Evolutionary conservation across 2,113 vertebrate genomes (phyloP), one percentile per base, ranked within the genome.

Genomic region (Formicarius rufipectus): DNA sequence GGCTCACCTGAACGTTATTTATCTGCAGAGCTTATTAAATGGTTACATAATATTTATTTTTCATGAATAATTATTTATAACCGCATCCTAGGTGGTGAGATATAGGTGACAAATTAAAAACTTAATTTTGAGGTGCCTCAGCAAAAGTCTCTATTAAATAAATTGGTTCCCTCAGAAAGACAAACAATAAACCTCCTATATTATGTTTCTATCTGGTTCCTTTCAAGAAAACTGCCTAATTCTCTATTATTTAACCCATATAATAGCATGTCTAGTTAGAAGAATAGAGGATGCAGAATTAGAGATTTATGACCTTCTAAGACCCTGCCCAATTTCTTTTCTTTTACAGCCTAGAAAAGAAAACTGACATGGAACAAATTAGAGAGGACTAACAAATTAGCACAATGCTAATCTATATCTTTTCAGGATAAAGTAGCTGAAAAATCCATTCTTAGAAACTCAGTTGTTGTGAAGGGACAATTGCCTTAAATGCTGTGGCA

Each of bases 391-490:
- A 80, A 84, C 10, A 63, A 39, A 66, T 50, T 40, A 73, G 18
- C 3, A 2, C 16, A 58, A 25, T 33, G 28, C 6, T 73, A 37
- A 80, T 50, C 37, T 49, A 1, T 13, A 35, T 40, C 0, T 2
- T 79, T 94, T 62, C 37, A 60, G 37, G 40, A 76, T 39, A 60
- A 84, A 82, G 31, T 11, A 94, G 84, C 28, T 64, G 62, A 85
- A 91, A 90, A 89, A 79, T 63, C 53, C 28, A 86, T 76, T 45
- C 28, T 50, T 62, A 50, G 22, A 50, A 91, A 37, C 31, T 60
- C 52, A 67, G 56, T 40, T 63, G 33, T 31, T 63, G 82, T 49
- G 71, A 95, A 72, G 58, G 21, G 20, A 49, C 0, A 20, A 86
- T 47, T 89, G 25, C 62, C 80, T 90, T 55, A 78, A 60, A 12